Percentiles rank a stretch among this genome's conserved stretches.
Evolutionary conservation across 2,888 invertebrate genomes (phyloP).

Genomic region (Isotomurus palustris): DNA sequence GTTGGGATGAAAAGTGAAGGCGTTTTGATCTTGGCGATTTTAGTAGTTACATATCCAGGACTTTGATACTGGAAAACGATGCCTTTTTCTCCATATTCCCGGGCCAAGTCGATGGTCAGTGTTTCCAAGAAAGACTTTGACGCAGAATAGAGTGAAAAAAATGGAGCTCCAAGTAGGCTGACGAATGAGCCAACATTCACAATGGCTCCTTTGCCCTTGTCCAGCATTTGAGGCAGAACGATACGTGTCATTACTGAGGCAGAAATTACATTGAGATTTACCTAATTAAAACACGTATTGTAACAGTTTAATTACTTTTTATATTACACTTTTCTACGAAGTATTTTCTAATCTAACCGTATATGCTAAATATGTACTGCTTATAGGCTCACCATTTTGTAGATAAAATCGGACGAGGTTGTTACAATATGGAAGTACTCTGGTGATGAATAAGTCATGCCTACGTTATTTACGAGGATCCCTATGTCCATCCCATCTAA

Average conservation of each 20-base stretch:
- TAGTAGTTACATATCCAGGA: slow-evolving; percentile 85
- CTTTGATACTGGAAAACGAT: slow-evolving; percentile 72
- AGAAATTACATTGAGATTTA: slow-evolving; percentile 51
- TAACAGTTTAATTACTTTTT: slow-evolving; percentile 50
- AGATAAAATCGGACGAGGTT: no score
- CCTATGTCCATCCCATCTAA: slow-evolving; percentile 69
- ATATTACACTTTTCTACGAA: no score
- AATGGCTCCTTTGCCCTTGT: slow-evolving; percentile 52
- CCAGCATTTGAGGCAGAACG: slow-evolving; percentile 53
- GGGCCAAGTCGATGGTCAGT: slow-evolving; percentile 62
- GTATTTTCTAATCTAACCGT: no score
- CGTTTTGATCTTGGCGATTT: slow-evolving; percentile 71
- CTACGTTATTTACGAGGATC: slow-evolving; percentile 61
- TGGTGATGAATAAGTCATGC: slow-evolving; percentile 54
- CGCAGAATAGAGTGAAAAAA: slow-evolving; percentile 54
- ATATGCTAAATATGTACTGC: no score
- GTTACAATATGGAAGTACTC: slow-evolving; percentile 52
- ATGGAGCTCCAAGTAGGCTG: slow-evolving; percentile 52
- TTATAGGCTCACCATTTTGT: no score
- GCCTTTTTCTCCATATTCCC: slow-evolving; percentile 67
- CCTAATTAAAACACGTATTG: slow-evolving; percentile 52
- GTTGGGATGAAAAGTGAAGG: slow-evolving; percentile 68
- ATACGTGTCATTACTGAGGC: slow-evolving; percentile 54
- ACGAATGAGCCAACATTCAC: slow-evolving; percentile 54
- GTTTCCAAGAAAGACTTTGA: slow-evolving; percentile 49